A percentile compares a stretch with the other conserved stretches of the same genome.
These are phyloP conservation scores for Seriola dumerili DNA, from an alignment of 2,113 vertebrate genomes.

Conservation along the genomic window DNA sequence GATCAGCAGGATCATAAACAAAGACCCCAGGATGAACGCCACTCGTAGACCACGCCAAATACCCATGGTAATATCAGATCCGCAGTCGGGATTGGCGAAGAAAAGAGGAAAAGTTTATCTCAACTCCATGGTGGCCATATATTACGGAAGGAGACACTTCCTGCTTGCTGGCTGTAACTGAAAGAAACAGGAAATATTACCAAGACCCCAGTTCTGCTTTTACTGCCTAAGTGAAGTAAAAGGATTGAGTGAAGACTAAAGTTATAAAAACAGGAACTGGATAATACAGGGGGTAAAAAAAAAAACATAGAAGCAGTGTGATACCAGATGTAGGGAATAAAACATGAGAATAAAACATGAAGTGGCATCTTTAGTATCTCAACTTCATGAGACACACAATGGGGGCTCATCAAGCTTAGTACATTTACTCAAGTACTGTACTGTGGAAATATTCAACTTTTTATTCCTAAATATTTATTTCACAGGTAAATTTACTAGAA, in stretches of 20 bases:
- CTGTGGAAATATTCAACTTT: too few relatives aligned
- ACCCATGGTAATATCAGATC: slow-evolving; percentile 58
- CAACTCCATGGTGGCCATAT: slow-evolving; percentile 53
- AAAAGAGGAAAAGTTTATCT: slow-evolving; percentile 57
- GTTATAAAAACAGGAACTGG: neutral
- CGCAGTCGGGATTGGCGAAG: slow-evolving; percentile 27
- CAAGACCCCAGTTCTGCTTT: slow-evolving; percentile 1
- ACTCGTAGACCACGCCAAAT: slow-evolving; percentile 64
- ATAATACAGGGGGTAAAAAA: neutral
- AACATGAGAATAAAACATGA: neutral
- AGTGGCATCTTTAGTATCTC: neutral
- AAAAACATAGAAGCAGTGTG: too few relatives aligned
- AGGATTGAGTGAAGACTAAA: neutral
- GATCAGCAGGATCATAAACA: slow-evolving; percentile 78
- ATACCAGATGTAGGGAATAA: too few relatives aligned
- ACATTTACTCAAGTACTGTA: slow-evolving; percentile 1
- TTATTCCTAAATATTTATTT: too few relatives aligned
- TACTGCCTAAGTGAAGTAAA: neutral
- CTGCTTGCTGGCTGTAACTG: slow-evolving; percentile 42
- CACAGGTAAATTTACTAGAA: neutral
- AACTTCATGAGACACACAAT: too few relatives aligned
- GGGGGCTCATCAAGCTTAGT: too few relatives aligned
- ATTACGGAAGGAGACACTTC: slow-evolving; percentile 60
- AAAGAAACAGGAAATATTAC: slow-evolving; percentile 57
- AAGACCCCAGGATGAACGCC: slow-evolving; percentile 74